A percentile compares a stretch with the other conserved stretches of the same genome.
Conservation (phyloP, 1,140 invertebrate species). For the Drosophila sturtevanti region DNA sequence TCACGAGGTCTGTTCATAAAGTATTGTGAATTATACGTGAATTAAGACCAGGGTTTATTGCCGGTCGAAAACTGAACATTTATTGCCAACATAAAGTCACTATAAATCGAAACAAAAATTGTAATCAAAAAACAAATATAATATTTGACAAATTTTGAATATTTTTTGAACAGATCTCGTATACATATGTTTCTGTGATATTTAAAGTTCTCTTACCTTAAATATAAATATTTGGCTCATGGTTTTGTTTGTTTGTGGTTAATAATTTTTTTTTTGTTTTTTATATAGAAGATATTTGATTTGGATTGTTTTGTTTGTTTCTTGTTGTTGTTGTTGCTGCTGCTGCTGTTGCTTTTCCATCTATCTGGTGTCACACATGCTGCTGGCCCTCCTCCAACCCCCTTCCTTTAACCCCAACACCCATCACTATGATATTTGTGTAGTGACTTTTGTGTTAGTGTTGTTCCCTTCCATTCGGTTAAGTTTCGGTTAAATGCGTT, state of each 20-base stretch:
- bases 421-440: background rate
- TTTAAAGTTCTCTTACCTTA: constrained; percentile 42
- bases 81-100: too few species aligned
- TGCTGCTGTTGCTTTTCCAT: background rate
- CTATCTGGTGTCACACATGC: background rate
- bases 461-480: constrained; percentile 30
- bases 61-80: too few species aligned
- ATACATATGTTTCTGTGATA: too few species aligned
- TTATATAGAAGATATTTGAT: constrained; percentile 50
- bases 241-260: constrained; percentile 27
- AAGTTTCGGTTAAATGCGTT: constrained; percentile 65
- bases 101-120: too few species aligned
- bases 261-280: constrained; percentile 17
- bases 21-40: too few species aligned
- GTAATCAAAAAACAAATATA: too few species aligned
- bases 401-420: background rate
- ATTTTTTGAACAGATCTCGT: background rate
- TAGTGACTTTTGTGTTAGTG: background rate
- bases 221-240: constrained; percentile 57
- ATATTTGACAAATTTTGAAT: too few species aligned
- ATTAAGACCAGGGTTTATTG: too few species aligned
- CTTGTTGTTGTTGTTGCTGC: background rate
- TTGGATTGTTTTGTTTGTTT: constrained; percentile 39
- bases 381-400: background rate
- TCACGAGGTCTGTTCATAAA: too few species aligned